phyloP scores from a whole-genome alignment of 2,113 vertebrate species.

The Syngnathus scovelli region DNA sequence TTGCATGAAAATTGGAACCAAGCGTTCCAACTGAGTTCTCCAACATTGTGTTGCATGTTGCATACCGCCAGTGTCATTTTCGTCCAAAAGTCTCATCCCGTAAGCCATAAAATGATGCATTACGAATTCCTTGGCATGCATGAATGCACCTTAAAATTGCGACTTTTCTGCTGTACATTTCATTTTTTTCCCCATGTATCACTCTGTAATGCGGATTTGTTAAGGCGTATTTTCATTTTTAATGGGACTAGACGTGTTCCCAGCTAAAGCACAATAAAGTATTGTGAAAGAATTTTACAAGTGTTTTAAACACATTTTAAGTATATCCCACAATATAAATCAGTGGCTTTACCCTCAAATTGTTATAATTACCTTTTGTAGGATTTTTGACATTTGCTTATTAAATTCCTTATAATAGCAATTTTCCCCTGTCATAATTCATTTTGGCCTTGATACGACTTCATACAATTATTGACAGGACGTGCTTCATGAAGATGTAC shows the following conservation, averaged over 20 bases:
- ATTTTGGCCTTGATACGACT: neutral
- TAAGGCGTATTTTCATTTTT: neutral
- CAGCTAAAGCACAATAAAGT: slow-evolving; percentile 3
- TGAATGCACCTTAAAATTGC: slow-evolving; percentile 1
- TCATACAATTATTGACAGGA: neutral
- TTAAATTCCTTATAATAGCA: neutral
- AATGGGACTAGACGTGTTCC: slow-evolving; percentile 2
- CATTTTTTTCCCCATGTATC: neutral
- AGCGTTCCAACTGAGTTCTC: neutral
- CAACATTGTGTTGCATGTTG: neutral
- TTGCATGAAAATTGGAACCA: neutral
- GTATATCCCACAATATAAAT: neutral
- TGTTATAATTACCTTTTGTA: neutral
- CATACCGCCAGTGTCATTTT: neutral
- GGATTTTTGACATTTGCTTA: neutral
- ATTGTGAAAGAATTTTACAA: neutral
- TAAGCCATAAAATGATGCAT: slow-evolving; percentile 16
- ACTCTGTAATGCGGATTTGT: slow-evolving; percentile 11
- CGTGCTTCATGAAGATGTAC: slow-evolving; percentile 10
- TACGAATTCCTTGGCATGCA: neutral
- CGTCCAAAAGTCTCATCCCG: neutral
- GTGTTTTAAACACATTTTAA: neutral
- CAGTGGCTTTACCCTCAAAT: neutral
- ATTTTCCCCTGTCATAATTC: neutral
- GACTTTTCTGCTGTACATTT: neutral